Evolutionary conservation across 2,888 invertebrate species (phyloP), one percentile per base, ranked within the genome.

Genomic region (Nycteola revayana): DNA sequence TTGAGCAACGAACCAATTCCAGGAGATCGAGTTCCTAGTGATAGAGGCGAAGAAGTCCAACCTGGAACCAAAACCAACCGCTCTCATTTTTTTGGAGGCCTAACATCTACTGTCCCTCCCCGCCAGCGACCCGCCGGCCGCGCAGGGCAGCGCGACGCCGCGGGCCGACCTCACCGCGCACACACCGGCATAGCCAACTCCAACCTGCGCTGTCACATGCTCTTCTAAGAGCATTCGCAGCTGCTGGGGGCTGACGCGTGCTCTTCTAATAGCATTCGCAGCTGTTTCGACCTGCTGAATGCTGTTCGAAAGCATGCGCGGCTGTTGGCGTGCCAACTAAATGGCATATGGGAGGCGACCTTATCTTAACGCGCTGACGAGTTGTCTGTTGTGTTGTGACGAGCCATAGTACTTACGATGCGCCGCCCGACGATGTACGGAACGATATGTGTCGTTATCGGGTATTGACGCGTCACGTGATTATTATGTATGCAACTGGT

Each of bases 21-120:
- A 93, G 83, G 94, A 96, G 75, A 96, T 98, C 84, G 96, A 97
- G 89, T 96, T 98, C 89, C 92, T 97, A 71, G 97, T 98, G 59
- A 93, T 96, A 53, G 96, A 96, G 90, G 96, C 96, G 60, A 96
- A 96, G 88, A 96, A 96, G 86, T 95, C 95, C 66, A 96, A 96
- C 84, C 90, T 95, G 85, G 96, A 96, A 89, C 96, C 95, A 66
- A 96, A 96, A 90, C 96, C 96, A 58, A 96, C 96, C 67, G 96
- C 96, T 57, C 90, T 96, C 50, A 95, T 96, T 86, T 96, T 96
- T 89, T 89, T 96, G 89, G 96, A 96, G 91, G 95, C 95, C 93
- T 96, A 95, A 94, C 95, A 94, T 92, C 93, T 93, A 93, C 93
- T 94, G 86, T 93, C 93, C 93, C 93, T 94, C 93, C 94, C 94